Evolutionary conservation across 2,113 vertebrate genomes (phyloP), one percentile per base, ranked within the genome.

Genomic region (Picathartes gymnocephalus): DNA sequence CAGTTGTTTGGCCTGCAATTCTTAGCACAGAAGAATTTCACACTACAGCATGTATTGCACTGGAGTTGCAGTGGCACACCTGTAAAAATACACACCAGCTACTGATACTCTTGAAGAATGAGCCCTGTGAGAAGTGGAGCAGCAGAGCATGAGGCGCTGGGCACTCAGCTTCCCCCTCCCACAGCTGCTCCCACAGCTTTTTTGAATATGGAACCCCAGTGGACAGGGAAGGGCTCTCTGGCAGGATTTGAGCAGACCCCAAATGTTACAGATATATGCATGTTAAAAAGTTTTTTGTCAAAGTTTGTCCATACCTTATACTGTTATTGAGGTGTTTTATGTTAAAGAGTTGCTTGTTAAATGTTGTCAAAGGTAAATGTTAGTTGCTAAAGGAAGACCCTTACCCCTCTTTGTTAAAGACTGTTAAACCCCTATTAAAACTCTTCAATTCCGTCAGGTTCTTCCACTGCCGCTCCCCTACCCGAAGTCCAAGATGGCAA

Each of bases 91-190:
- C 21, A 15, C 7, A 7, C 9, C 30, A 47, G 39, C n/a, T 31
- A 6, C 37, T 24, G 62, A 30, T 45, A 0, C 15, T 22, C 22
- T 11, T 53, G 33, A 30, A 54, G 57, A 54, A 21, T 6, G 40
- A 48, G 13, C 28, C 69, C 42, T 33, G 15, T 22, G 42, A 87
- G 60, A 37, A 53, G 33, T 2, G 28, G 21, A 2, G 5, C 6
- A 58, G 37, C 0, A 0, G 7, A 7, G 3, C 4, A 0, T 12
- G 28, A 7, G 12, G 12, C 24, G 15, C 42, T 10, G 58, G 28
- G 23, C 21, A 28, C 47, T 50, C 80, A 13, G 30, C 33, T 54
- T 47, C 33, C 20, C 17, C 15, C 18, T 60, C 2, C 0, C 21
- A 37, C 5, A 66, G n/a, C 45, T 44, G 51, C 60, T 78, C 42